These are phyloP conservation scores for Bos indicus DNA, from an alignment of 2,113 vertebrate species.

Conservation along the genomic window DNA sequence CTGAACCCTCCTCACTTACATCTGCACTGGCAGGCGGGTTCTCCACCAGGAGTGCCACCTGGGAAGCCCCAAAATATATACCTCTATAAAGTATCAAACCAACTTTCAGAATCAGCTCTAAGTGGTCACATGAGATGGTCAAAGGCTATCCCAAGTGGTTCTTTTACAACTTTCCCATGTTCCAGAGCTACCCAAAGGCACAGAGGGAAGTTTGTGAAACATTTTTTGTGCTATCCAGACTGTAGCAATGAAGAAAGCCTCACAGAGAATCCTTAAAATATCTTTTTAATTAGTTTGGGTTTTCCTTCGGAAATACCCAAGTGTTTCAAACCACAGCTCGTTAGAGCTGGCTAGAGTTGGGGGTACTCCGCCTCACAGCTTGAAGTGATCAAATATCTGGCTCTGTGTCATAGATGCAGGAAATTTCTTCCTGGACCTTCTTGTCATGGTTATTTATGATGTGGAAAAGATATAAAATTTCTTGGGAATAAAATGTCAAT, in stretches of 20 bases:
- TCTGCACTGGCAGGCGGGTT: background rate
- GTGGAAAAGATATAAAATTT: constrained; percentile 27
- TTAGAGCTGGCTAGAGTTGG: background rate
- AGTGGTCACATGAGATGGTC: background rate
- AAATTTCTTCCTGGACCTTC: constrained; percentile 43
- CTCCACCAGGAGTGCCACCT: background rate
- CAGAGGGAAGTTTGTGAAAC: background rate
- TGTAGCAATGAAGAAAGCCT: background rate
- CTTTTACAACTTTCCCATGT: background rate
- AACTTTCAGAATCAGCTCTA: background rate
- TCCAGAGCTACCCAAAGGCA: background rate
- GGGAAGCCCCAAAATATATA: background rate
- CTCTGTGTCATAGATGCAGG: constrained; percentile 41
- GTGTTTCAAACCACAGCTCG: background rate
- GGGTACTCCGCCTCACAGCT: constrained; percentile 4
- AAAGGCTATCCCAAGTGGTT: background rate
- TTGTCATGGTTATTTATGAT: constrained; percentile 29
- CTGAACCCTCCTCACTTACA: background rate
- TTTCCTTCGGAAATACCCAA: constrained; percentile 64
- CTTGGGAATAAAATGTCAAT: constrained; percentile 1
- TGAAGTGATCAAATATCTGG: constrained; percentile 51
- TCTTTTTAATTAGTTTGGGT: constrained; percentile 5
- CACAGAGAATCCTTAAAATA: constrained; percentile 32
- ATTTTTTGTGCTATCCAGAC: background rate
- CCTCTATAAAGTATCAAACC: background rate